Evolutionary conservation across 1,140 invertebrate genomes (phyloP).

Genomic region (Hesperophylax magnus): DNA sequence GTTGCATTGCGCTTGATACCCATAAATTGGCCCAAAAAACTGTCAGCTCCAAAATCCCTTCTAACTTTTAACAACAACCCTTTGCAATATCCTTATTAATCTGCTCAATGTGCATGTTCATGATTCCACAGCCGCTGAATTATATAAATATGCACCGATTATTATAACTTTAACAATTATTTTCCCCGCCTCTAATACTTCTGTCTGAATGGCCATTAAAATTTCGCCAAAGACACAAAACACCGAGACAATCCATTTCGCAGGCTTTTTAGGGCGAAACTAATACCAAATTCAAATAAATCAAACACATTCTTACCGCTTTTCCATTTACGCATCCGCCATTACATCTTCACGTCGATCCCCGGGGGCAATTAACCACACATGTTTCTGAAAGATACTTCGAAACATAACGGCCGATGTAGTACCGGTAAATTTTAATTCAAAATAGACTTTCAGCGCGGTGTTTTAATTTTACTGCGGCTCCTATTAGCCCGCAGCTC

Average conservation of each 20-base stretch:
- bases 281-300: slow-evolving; percentile 36
- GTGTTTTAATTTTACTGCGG: slow-evolving; percentile 37
- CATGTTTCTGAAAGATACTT: slow-evolving; percentile 35
- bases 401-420: slow-evolving; percentile 24
- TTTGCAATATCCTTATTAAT: too few relatives aligned
- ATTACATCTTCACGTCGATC: slow-evolving; percentile 23
- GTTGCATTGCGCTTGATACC: too few relatives aligned
- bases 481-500: slow-evolving; percentile 1
- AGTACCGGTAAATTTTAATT: slow-evolving; percentile 39
- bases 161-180: too few relatives aligned
- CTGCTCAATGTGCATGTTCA: too few relatives aligned
- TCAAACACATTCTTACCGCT: slow-evolving; percentile 28
- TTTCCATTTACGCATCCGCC: background rate
- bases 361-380: slow-evolving; percentile 28
- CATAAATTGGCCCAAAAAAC: too few relatives aligned
- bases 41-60: too few relatives aligned
- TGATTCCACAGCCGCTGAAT: too few relatives aligned
- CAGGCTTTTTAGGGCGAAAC: background rate
- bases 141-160: too few relatives aligned
- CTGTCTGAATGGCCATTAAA: too few relatives aligned
- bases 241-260: slow-evolving; percentile 8
- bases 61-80: too few relatives aligned
- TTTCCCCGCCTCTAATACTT: too few relatives aligned
- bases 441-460: slow-evolving; percentile 20
- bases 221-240: background rate